phyloP scores from a whole-genome alignment of 2,113 vertebrate species.

The Brachirus orientalis region DNA sequence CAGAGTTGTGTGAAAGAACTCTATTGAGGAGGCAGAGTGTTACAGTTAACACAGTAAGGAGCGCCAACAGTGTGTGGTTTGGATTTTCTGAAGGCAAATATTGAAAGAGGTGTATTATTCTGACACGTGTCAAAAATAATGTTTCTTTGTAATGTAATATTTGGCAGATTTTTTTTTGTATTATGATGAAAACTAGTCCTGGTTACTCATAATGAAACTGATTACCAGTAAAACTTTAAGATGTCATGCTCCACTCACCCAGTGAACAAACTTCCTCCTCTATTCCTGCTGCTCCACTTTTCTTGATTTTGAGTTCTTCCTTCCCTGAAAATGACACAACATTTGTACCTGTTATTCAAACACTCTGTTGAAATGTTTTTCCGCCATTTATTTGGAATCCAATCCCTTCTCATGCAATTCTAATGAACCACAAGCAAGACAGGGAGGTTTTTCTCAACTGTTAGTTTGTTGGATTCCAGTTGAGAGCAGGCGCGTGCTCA shows the following conservation, averaged over 20 bases:
- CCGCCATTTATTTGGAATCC: slow-evolving; percentile 23
- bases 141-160: slow-evolving; percentile 6
- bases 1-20: slow-evolving; percentile 54
- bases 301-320: slow-evolving; percentile 6
- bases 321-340: slow-evolving; percentile 44
- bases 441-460: slow-evolving; percentile 43
- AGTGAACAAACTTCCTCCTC: slow-evolving; percentile 35
- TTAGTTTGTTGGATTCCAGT: slow-evolving; percentile 62
- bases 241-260: slow-evolving; percentile 58
- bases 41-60: slow-evolving; percentile 57
- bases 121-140: neutral
- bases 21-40: slow-evolving; percentile 61
- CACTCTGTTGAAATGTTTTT: slow-evolving; percentile 3
- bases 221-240: slow-evolving; percentile 18
- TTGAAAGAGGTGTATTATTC: slow-evolving; percentile 38
- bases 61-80: slow-evolving; percentile 53
- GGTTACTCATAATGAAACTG: slow-evolving; percentile 7
- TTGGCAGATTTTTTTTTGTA: neutral
- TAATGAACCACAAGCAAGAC: slow-evolving; percentile 35
- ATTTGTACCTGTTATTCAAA: slow-evolving; percentile 40
- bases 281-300: slow-evolving; percentile 28
- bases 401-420: slow-evolving; percentile 17
- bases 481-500: slow-evolving; percentile 53
- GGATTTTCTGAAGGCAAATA: slow-evolving; percentile 41
- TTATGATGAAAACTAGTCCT: neutral